Conservation (phyloP, 2,797 vertebrate genomes). For the Limnodromus scolopaceus region DNA sequence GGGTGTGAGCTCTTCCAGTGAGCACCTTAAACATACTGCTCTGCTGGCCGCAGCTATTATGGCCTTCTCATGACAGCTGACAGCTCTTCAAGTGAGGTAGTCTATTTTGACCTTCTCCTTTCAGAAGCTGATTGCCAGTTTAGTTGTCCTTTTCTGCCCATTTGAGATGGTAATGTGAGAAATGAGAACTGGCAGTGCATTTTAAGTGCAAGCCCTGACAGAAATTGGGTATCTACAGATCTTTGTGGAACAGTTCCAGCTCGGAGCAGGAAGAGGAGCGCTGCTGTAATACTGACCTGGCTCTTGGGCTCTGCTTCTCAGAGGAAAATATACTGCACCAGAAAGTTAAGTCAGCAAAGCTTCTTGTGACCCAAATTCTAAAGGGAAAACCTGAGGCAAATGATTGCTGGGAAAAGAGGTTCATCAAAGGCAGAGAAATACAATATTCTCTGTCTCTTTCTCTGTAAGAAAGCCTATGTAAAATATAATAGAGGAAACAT, state of each 20-base stretch:
- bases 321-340: background rate
- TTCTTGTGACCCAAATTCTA: constrained; percentile 42
- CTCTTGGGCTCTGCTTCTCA: background rate
- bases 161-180: constrained; percentile 71
- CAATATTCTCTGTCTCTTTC: background rate
- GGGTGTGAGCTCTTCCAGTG: background rate
- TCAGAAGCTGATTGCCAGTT: constrained; percentile 69
- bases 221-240: constrained; percentile 45
- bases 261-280: background rate
- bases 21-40: background rate
- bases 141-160: constrained; percentile 64
- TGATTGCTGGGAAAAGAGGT: constrained; percentile 31
- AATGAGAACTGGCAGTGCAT: constrained; percentile 75
- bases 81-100: background rate
- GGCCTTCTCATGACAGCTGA: background rate
- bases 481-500: background rate
- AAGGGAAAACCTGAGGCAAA: constrained; percentile 40
- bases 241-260: constrained; percentile 61
- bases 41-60: background rate
- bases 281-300: background rate
- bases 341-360: constrained; percentile 49
- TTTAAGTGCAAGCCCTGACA: constrained; percentile 69
- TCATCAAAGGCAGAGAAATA: constrained; percentile 39
- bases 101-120: constrained; percentile 63
- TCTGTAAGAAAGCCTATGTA: background rate